A percentile compares a stretch with the other conserved stretches of the same genome.
Evolutionary conservation across 2,888 invertebrate species (phyloP).

Genomic region (Clusia tigrina): DNA sequence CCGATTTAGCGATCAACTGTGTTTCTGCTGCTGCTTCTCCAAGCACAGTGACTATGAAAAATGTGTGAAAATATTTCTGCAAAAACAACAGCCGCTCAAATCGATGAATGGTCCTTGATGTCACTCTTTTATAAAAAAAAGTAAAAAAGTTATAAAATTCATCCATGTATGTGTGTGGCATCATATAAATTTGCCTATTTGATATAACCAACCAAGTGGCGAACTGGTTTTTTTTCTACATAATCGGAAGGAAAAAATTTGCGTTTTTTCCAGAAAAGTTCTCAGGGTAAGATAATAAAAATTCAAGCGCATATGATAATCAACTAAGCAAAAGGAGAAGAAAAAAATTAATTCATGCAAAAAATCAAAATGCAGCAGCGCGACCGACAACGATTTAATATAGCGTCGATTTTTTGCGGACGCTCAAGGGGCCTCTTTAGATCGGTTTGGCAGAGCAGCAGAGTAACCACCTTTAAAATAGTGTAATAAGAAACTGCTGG

Average conservation of each 20-base stretch:
- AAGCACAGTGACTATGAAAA: constrained; percentile 57
- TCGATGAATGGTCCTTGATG: constrained; percentile 13
- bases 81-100: constrained; percentile 30
- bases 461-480: constrained; percentile 12
- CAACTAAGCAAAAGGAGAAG: constrained; percentile 37
- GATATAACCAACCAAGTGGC: constrained; percentile 41
- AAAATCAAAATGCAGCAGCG: constrained; percentile 40
- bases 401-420: constrained; percentile 19
- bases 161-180: no score
- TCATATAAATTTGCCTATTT: no score
- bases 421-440: background rate
- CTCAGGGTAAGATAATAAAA: constrained; percentile 64
- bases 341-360: constrained; percentile 52
- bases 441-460: constrained; percentile 9
- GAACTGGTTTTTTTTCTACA: constrained; percentile 37
- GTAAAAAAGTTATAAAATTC: no score
- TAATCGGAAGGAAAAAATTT: background rate
- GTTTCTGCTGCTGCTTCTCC: background rate
- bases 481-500: constrained; percentile 32
- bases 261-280: constrained; percentile 48
- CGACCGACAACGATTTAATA: constrained; percentile 51
- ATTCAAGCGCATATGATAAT: constrained; percentile 57
- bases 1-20: constrained; percentile 20
- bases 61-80: constrained; percentile 61
- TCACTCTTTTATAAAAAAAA: no score